Evolutionary conservation across 2,113 vertebrate genomes (phyloP).

Genomic region (Cyprinodon brontotheroides): DNA sequence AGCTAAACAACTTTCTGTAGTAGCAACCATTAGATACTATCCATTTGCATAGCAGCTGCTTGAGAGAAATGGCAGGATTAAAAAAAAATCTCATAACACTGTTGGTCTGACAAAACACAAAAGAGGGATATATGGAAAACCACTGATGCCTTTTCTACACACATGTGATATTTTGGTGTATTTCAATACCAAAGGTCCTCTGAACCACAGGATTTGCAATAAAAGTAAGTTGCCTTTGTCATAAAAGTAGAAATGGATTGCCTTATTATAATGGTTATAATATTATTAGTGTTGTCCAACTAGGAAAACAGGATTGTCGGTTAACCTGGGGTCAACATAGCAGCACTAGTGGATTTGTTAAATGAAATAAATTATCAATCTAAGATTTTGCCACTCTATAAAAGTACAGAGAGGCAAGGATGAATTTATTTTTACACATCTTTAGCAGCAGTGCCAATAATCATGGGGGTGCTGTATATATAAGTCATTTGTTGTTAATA

Average conservation of each 20-base stretch:
- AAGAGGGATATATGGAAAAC: neutral
- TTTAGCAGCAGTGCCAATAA: neutral
- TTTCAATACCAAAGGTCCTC: neutral
- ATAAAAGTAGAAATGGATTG: neutral
- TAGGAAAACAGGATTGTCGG: neutral
- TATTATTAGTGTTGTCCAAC: neutral
- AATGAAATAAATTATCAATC: neutral
- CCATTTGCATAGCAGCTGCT: neutral
- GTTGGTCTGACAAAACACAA: neutral
- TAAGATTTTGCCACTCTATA: neutral
- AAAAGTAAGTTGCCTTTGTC: neutral
- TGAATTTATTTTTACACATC: neutral
- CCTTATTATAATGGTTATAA: neutral
- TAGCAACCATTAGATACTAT: neutral
- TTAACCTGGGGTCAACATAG: neutral
- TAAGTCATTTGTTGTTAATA: conserved; percentile 38
- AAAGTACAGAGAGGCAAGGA: neutral
- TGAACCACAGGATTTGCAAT: neutral
- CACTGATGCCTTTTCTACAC: neutral
- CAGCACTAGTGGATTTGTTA: neutral
- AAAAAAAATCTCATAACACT: neutral
- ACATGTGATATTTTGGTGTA: neutral
- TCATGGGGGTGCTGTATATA: conserved; percentile 10
- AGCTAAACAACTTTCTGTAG: neutral
- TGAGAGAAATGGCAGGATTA: neutral